Evolutionary conservation across 2,113 vertebrate genomes (phyloP), one percentile per base, ranked within the genome.

Genomic region (Periophthalmus modestus): DNA sequence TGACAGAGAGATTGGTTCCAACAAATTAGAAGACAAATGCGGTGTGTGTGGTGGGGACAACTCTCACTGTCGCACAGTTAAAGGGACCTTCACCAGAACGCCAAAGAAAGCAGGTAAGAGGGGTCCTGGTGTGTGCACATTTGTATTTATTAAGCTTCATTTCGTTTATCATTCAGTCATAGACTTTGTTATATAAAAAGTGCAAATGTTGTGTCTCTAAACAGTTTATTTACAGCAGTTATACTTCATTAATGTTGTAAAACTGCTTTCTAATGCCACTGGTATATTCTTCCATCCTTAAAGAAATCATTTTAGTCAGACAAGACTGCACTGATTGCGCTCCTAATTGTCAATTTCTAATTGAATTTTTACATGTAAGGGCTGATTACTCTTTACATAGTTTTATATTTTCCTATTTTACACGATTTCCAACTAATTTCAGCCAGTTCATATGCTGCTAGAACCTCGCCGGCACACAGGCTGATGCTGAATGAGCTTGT

Each of bases 1-100:
- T 66, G 96, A 99, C 92, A 95, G 94, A 86, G 97, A 98, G 70
- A 98, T 99, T 0, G 97, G 96, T 69, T 99, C 98, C 0, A 94
- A 73, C 74, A 99, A 98, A 86, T 89, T 92, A 0, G 97, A 99
- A 77, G 98, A 99, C 87, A 97, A 96, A 73, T 99, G 98, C 2
- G 98, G 98, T 0, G 97, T 99, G 7, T 99, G 98, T 0, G 96
- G 96, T 0, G 98, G 98, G 9, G 97, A 99, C 65, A 97, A 97
- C 66, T 98, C 98, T 2, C 98, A 99, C 69, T 99, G 97, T 75
- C 94, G 96, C 72, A 98, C 97, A 0, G 95, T 99, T 24, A 99
- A 99, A 86, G 96, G 97, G 24, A 96, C 94, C 24, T 98, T 98
- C 72, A 96, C 95, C 54, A 93, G 97, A 12, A 97, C 94, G 0